phyloP scores from a whole-genome alignment of 2,113 vertebrate genomes.

The Nothoprocta perdicaria region DNA sequence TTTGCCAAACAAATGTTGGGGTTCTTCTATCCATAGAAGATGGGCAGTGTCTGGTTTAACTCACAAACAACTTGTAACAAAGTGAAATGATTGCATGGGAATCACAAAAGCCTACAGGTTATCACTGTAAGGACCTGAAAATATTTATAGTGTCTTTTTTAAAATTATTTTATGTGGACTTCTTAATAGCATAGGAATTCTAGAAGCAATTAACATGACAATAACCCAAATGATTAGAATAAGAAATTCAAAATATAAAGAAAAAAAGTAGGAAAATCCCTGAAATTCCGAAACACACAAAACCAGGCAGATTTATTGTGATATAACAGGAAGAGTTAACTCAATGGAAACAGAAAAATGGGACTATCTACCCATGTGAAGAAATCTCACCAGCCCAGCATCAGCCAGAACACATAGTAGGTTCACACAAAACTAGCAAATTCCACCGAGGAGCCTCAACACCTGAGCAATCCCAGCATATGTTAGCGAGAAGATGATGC shows the following conservation, averaged over 20 bases:
- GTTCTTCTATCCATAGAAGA: background rate
- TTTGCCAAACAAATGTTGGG: accelerated
- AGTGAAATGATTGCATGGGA: background rate
- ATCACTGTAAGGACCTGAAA: background rate
- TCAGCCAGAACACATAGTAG: background rate
- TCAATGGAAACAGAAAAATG: background rate
- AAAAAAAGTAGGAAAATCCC: background rate
- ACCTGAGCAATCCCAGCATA: background rate
- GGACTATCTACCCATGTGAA: background rate
- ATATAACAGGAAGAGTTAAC: background rate
- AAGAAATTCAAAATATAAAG: background rate
- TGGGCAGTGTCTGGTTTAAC: background rate
- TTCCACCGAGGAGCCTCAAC: background rate
- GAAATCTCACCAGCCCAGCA: background rate
- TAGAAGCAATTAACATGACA: background rate
- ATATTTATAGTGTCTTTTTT: background rate
- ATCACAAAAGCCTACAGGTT: background rate
- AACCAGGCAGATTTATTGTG: background rate
- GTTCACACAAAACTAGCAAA: background rate
- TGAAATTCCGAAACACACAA: background rate
- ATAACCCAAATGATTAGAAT: background rate
- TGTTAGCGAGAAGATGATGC: background rate
- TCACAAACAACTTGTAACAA: background rate
- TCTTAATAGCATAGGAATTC: background rate
- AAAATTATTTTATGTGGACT: background rate